phyloP scores from a whole-genome alignment of 2,888 invertebrate species.

The Leptinotarsa juncta region DNA sequence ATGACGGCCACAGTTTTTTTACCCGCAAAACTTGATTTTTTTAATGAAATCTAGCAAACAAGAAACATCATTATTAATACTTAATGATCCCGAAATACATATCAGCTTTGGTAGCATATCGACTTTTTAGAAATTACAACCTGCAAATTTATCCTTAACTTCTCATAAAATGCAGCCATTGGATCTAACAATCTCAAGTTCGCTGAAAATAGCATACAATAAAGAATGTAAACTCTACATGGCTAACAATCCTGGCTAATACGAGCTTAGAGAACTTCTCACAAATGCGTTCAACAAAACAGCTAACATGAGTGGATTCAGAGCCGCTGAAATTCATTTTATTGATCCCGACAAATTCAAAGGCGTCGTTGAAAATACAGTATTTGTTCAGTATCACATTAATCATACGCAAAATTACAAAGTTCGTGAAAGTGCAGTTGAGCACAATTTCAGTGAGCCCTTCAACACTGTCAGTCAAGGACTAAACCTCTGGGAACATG shows the following conservation, averaged over 20 bases:
- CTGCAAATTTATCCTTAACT: not conserved
- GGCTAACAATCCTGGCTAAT: constrained; percentile 9
- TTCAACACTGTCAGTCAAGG: no score
- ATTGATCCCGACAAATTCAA: no score
- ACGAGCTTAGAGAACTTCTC: constrained; percentile 18
- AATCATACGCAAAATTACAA: no score
- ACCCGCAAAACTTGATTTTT: no score
- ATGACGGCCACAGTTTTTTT: not conserved
- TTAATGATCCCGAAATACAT: not conserved
- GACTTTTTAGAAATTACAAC: not conserved
- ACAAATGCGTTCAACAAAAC: not conserved
- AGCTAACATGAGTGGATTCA: not conserved
- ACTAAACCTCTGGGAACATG: no score
- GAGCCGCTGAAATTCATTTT: no score
- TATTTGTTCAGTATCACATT: no score
- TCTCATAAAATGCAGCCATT: constrained; percentile 20
- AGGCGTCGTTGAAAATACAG: no score
- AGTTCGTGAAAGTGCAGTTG: no score
- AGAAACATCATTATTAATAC: no score
- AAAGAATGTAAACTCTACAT: constrained; percentile 17
- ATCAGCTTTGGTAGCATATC: constrained; percentile 23
- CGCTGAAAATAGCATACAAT: not conserved
- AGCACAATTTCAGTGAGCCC: no score
- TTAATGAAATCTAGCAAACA: no score
- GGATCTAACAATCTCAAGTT: not conserved